Percentiles rank a stretch among this genome's conserved stretches.
Evolutionary conservation across 1,140 invertebrate genomes (phyloP).

Genomic region (Varroa destructor): DNA sequence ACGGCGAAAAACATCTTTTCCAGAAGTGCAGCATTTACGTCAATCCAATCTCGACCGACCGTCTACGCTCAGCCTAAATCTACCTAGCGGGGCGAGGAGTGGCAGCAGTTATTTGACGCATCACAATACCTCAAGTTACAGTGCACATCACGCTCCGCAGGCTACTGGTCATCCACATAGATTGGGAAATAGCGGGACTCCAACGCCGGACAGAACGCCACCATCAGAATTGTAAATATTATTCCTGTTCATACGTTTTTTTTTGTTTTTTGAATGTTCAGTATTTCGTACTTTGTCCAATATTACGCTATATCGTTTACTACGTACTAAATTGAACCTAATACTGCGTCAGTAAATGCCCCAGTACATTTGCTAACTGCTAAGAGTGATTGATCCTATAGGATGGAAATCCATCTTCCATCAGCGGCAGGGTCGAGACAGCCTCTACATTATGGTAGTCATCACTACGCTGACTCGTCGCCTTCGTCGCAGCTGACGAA

Average conservation of each 20-base stretch:
- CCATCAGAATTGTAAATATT: slow-evolving; percentile 3
- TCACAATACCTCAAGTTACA: too few species aligned
- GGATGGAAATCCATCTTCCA: slow-evolving; percentile 11
- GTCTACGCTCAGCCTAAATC: slow-evolving; percentile 17
- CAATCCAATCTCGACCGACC: slow-evolving; percentile 1
- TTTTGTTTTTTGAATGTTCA: not conserved
- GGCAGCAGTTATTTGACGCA: too few species aligned
- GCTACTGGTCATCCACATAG: not conserved
- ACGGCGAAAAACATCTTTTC: slow-evolving; percentile 15
- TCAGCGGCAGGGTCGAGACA: not conserved
- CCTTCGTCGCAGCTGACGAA: not conserved
- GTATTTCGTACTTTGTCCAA: not conserved
- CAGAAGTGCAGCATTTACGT: not conserved
- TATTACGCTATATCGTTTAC: not conserved
- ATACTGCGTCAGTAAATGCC: too few species aligned
- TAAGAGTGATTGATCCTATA: not conserved
- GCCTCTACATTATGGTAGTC: not conserved
- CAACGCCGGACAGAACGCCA: slow-evolving; percentile 5
- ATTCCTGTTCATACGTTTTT: not conserved
- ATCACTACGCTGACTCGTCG: slow-evolving; percentile 11
- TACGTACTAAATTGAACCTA: not conserved
- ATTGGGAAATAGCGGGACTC: not conserved
- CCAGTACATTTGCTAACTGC: too few species aligned
- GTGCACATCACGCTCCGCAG: not conserved
- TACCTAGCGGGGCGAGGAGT: too few species aligned